These are phyloP conservation scores for Lepeophtheirus nordmannii DNA, from an alignment of 2,888 invertebrate genomes.

Conservation along the genomic window DNA sequence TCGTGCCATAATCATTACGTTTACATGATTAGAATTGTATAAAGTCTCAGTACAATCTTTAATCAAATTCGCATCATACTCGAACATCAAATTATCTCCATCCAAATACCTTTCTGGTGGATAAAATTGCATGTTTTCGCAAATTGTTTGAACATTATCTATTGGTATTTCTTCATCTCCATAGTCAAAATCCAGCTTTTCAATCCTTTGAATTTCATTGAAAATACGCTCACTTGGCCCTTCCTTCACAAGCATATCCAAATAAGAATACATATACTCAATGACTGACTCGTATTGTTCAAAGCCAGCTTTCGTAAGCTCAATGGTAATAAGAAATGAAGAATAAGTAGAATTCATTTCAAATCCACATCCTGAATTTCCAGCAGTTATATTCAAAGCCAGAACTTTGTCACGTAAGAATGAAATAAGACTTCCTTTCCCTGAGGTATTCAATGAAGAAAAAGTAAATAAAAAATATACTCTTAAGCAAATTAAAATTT, in stretches of 20 bases:
- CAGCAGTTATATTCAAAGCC: slow-evolving; percentile 54
- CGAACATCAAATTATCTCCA: slow-evolving; percentile 55
- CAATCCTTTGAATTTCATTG: slow-evolving; percentile 55
- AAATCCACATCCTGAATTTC: slow-evolving; percentile 52
- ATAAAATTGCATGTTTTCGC: slow-evolving; percentile 62
- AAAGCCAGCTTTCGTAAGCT: slow-evolving; percentile 61
- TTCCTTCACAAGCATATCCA: slow-evolving; percentile 50
- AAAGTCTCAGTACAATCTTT: slow-evolving; percentile 45
- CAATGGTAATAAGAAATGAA: slow-evolving; percentile 53
- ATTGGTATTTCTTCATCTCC: slow-evolving; percentile 52
- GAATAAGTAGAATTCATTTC: slow-evolving; percentile 64
- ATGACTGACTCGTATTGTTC: slow-evolving; percentile 54
- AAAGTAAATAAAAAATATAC: too few relatives aligned
- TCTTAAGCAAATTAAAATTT: slow-evolving; percentile 29
- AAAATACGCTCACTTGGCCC: slow-evolving; percentile 55
- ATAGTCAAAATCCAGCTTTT: slow-evolving; percentile 55
- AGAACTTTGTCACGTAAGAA: slow-evolving; percentile 43
- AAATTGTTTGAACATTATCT: slow-evolving; percentile 60
- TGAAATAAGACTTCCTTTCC: slow-evolving; percentile 18
- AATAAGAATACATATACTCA: slow-evolving; percentile 58
- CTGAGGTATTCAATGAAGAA: neutral
- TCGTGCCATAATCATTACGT: slow-evolving; percentile 53
- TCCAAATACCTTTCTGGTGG: slow-evolving; percentile 61
- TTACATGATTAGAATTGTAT: slow-evolving; percentile 46
- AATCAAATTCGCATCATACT: slow-evolving; percentile 57